A percentile compares a stretch with the other conserved stretches of the same genome.
Evolutionary conservation across 2,888 invertebrate genomes (phyloP).

Genomic region (Acleris laterana): DNA sequence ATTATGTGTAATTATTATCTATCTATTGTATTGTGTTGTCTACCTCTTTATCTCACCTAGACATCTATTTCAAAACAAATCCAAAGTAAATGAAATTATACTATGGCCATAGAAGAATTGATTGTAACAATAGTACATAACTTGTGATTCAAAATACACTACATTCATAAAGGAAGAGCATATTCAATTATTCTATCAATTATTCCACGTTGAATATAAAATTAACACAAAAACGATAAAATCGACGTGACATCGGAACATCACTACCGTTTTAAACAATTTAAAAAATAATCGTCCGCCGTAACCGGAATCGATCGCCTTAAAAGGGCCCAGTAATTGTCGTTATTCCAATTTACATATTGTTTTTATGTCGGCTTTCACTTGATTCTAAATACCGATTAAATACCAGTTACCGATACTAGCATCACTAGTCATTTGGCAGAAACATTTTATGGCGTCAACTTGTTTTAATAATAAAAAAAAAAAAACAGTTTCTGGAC

Average conservation of each 20-base stretch:
- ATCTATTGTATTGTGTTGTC: background rate
- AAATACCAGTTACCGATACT: constrained; percentile 9
- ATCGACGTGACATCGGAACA: constrained; percentile 8
- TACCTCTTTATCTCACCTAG: too few species aligned
- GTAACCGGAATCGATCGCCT: constrained; percentile 67
- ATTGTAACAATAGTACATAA: too few species aligned
- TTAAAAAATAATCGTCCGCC: constrained; percentile 72
- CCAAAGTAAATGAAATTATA: too few species aligned
- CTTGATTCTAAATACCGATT: constrained; percentile 38
- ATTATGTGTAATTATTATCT: background rate
- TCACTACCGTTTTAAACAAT: constrained; percentile 56
- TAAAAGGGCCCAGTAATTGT: constrained; percentile 75
- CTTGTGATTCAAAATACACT: too few species aligned
- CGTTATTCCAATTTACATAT: constrained; percentile 70
- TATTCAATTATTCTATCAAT: too few species aligned
- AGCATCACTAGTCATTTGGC: constrained; percentile 8
- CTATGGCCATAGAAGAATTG: too few species aligned
- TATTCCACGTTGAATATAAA: background rate
- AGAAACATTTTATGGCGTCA: background rate
- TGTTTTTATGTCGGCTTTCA: constrained; percentile 67
- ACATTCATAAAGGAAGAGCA: too few species aligned
- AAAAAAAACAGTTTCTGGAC: background rate
- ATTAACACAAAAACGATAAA: background rate
- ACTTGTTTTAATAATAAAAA: background rate
- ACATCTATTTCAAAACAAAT: too few species aligned